phyloP scores from a whole-genome alignment of 53 echinoderm and acorn worm genomes.

The Holothuria leucospilota region DNA sequence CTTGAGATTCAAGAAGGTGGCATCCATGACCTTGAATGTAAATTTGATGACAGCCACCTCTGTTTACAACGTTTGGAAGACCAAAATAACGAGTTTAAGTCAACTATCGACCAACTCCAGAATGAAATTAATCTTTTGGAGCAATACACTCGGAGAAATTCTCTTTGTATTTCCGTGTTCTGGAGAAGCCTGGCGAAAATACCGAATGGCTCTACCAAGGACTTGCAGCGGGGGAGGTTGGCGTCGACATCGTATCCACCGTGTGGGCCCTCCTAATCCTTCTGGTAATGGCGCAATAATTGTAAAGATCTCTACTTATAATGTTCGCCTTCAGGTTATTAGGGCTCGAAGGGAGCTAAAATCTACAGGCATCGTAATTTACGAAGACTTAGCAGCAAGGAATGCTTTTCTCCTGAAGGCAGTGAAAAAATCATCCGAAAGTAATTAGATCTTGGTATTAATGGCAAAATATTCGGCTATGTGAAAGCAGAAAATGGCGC shows the following conservation, averaged over 20 bases:
- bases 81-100: neutral
- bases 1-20: neutral
- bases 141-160: constrained; percentile 1
- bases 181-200: neutral
- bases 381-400: too few relatives aligned
- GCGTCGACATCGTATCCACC: neutral
- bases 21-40: neutral
- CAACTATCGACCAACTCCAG: neutral
- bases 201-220: neutral
- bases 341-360: too few relatives aligned
- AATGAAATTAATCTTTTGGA: too few relatives aligned
- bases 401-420: too few relatives aligned
- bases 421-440: too few relatives aligned
- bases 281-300: neutral
- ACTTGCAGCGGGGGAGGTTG: neutral
- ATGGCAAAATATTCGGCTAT: too few relatives aligned
- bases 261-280: neutral
- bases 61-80: neutral
- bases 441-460: too few relatives aligned
- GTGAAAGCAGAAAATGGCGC: too few relatives aligned
- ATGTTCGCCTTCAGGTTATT: too few relatives aligned
- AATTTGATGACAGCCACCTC: neutral
- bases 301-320: neutral
- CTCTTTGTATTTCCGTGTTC: neutral
- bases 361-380: too few relatives aligned